Evolutionary conservation across 2,888 invertebrate species (phyloP).

Genomic region (Leuctra nigra): DNA sequence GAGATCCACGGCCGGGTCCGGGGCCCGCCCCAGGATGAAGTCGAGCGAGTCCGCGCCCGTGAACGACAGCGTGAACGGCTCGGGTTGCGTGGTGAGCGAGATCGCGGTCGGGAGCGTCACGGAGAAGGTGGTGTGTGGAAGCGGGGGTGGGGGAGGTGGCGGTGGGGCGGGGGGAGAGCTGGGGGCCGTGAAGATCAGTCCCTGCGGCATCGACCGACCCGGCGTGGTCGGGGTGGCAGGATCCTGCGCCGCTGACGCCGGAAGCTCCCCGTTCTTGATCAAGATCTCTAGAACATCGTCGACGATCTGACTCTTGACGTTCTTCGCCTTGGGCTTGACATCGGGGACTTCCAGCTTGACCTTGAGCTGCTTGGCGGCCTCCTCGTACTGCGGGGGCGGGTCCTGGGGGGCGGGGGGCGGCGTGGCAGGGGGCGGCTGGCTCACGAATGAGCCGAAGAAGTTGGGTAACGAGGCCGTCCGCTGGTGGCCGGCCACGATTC

Average conservation of each 20-base stretch:
- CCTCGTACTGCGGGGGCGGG: slow-evolving; percentile 65
- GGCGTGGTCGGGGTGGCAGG: slow-evolving; percentile 52
- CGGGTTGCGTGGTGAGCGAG: slow-evolving; percentile 26
- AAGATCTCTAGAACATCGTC: slow-evolving; percentile 91
- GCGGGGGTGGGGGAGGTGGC: slow-evolving; percentile 41
- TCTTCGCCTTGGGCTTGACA: slow-evolving; percentile 18
- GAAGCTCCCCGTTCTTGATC: slow-evolving; percentile 87
- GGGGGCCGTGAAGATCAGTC: slow-evolving; percentile 35
- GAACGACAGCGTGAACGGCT: slow-evolving; percentile 22
- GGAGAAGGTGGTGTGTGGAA: slow-evolving; percentile 36
- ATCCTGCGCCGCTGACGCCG: slow-evolving; percentile 78
- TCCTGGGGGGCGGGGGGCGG: slow-evolving; percentile 33
- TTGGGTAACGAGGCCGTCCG: slow-evolving; percentile 52
- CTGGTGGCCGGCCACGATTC: slow-evolving; percentile 29
- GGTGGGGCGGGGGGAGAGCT: slow-evolving; percentile 33
- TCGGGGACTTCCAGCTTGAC: slow-evolving; percentile 34
- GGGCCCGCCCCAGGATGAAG: slow-evolving; percentile 28
- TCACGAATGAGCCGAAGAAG: slow-evolving; percentile 43
- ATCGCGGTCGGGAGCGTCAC: slow-evolving; percentile 35
- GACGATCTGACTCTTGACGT: slow-evolving; percentile 68
- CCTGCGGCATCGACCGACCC: slow-evolving; percentile 40
- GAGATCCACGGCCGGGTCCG: slow-evolving; percentile 42
- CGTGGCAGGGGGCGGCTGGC: slow-evolving; percentile 11
- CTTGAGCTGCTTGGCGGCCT: slow-evolving; percentile 56
- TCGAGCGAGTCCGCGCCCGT: slow-evolving; percentile 24